Base-by-base conservation (phyloP, 2,797 vertebrate genomes). In the Lacerta bilineata region DNA sequence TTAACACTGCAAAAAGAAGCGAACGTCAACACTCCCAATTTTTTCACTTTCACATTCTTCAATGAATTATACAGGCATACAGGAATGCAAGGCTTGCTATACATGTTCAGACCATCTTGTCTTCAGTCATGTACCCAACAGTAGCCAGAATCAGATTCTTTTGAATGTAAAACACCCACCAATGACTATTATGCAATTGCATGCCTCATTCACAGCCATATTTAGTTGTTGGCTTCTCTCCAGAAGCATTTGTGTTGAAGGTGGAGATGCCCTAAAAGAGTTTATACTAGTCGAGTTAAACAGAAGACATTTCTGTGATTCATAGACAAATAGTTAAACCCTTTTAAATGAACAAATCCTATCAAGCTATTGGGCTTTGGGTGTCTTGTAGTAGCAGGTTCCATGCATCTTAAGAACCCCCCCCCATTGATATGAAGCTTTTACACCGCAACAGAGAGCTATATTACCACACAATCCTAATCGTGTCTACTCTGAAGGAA, bases 31-130 rank as follows among this genome's bases (percentile, higher is more conserved):
- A 89, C 41, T 87, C 5, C 7, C 68, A 2, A 2, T 55, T 75
- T 82, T 75, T 92, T 86, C 18, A 50, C 84, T 80, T 83, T 61
- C 18, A 91, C 85, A 13, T 41, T 88, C 59, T 93, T 90, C 90
- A 89, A 90, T 75, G 59, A 91, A 89, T 72, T 6, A 92, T 81
- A 39, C 85, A 78, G 75, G 91, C 89, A 15, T 3, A 43, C 46
- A 90, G 39, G 8, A 87, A 91, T 1, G 2, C 71, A 89, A 90
- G 86, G 13, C 18, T 83, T 89, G 81, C 88, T 61, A 55, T 90
- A 41, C 43, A 89, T 15, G 66, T 84, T 92, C 66, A 92, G 39
- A 92, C 68, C 80, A 87, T 89, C 84, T 90, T 82, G 59, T 88
- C 78, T 88, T 87, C 64, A 77, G 83, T 85, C 69, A 18, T 75